phyloP scores from a whole-genome alignment of 1,140 invertebrate species.

The Littorina saxatilis region DNA sequence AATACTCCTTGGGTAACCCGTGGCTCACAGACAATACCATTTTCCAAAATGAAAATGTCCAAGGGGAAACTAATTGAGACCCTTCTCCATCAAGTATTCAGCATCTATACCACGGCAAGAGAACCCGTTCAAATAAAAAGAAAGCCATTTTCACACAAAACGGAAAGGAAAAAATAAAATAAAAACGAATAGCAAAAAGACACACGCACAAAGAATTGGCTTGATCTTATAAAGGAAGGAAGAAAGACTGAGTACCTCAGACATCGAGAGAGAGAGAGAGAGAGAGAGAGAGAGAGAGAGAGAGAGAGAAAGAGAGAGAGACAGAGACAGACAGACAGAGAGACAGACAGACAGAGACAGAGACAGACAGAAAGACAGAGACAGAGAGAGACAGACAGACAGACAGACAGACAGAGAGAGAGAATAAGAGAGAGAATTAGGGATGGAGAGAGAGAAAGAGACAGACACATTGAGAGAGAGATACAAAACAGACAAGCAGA shows the following conservation, averaged over 20 bases:
- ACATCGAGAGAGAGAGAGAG: slow-evolving; percentile 2
- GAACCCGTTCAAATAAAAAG: no score
- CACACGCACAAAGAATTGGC: background rate
- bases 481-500: slow-evolving; percentile 8
- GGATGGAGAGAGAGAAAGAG: slow-evolving; percentile 4
- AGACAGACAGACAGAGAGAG: background rate
- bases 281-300: slow-evolving; percentile 12
- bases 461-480: background rate
- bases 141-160: no score
- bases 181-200: background rate
- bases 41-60: no score
- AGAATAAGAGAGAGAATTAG: background rate
- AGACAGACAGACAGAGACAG: no score
- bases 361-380: background rate
- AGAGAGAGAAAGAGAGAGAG: background rate
- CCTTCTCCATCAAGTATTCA: no score
- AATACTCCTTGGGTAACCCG: no score
- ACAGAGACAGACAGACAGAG: background rate
- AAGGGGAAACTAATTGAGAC: no score
- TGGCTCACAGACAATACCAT: no score
- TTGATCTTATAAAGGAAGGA: background rate
- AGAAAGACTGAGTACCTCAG: background rate
- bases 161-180: background rate
- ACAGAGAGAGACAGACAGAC: background rate
- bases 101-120: no score